phyloP scores from a whole-genome alignment of 2,797 vertebrate species.

The Sebastes itinus region DNA sequence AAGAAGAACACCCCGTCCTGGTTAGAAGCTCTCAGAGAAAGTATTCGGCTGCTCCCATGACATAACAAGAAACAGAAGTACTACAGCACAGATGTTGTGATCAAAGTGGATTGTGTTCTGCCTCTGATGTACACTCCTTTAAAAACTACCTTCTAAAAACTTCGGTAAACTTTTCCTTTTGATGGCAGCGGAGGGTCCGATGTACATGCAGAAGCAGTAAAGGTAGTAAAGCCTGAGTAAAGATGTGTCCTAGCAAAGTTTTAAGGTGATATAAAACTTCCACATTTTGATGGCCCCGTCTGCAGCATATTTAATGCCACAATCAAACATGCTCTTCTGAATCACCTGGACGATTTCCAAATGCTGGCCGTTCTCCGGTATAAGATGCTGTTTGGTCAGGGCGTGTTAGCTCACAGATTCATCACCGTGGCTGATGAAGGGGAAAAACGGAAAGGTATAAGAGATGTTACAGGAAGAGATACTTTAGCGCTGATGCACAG shows the following conservation, averaged over 20 bases:
- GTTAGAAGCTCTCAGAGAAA: conserved; percentile 62
- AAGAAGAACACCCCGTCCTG: conserved; percentile 67
- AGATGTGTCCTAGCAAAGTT: neutral
- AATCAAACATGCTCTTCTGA: neutral
- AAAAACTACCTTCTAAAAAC: conserved; percentile 28
- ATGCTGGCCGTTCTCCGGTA: neutral
- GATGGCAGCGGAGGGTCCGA: neutral
- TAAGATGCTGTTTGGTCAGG: conserved; percentile 22
- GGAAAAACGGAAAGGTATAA: neutral
- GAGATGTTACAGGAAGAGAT: neutral
- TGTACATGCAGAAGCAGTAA: conserved; percentile 3
- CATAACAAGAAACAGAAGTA: conserved; percentile 57
- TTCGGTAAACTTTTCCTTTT: conserved; percentile 41
- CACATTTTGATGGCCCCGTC: neutral
- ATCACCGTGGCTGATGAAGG: conserved; percentile 18
- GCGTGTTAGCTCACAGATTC: neutral
- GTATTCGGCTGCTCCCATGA: conserved; percentile 55
- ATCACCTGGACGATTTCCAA: conserved; percentile 20
- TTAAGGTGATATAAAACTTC: conserved; percentile 8
- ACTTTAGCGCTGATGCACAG: neutral
- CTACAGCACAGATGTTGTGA: conserved; percentile 62
- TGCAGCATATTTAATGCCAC: conserved; percentile 27
- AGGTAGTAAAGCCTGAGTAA: neutral
- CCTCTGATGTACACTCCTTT: conserved; percentile 1
- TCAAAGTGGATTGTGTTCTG: conserved; percentile 65